Evolutionary conservation across 2,888 invertebrate genomes (phyloP), one percentile per base, ranked within the genome.

Genomic region (Leptopterna dolabrata): DNA sequence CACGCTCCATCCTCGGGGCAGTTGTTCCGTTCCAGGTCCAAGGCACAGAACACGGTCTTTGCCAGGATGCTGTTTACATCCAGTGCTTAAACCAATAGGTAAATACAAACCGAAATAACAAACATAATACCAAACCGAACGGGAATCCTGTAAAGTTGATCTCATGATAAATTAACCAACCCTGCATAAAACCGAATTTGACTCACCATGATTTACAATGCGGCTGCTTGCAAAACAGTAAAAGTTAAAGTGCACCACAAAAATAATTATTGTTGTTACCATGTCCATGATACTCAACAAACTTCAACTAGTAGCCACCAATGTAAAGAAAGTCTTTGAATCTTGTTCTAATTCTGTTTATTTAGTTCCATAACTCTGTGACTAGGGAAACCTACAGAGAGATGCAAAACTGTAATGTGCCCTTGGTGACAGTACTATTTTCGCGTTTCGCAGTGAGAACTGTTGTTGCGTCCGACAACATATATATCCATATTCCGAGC

Each of bases 1-100:
- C 93, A 93, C 16, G 92, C 92, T 16, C 93, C 93, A 84, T 93
- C 93, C 4, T 93, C 90, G 0, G 93, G 93, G 87, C 36, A 24
- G 76, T 78, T 63, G 19, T 76, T 24, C 11, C 63, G 24, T 19
- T 63, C 41, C 36, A 43, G 43, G 30, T 76, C 76, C 63, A 63
- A 63, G 7, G 63, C 63, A 63, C 63, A 63, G 63, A 63, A 63
- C 19, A 63, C 63, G 24, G 63, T 63, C 13, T 63, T 63, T 27
- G 7, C n/a, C 19, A 63, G 11, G 63, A 63, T 24, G 19, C 24
- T 63, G 24, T 63, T 24, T 19, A 63, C 63, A 11, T 63, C 63
- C 3, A 11, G 76, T 36, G 43, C 41, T 43, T 19, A 24, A 76
- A 36, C 24, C 16, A 27, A 14, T 71, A 71, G 19, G 71, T 30